Evolutionary conservation across 1,140 invertebrate genomes (phyloP).

Genomic region (Trichoplusia ni): DNA sequence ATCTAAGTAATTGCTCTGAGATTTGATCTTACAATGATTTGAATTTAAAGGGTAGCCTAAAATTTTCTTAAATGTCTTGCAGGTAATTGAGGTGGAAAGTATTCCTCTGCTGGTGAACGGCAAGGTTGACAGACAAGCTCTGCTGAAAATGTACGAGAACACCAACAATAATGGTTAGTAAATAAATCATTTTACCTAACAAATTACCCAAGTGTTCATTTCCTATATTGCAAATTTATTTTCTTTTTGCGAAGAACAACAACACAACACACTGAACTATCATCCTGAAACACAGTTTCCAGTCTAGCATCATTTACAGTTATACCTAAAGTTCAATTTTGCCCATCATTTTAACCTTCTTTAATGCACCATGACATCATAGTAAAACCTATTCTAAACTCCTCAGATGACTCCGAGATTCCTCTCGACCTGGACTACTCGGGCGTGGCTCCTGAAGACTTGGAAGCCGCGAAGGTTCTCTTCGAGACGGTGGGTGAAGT

Average conservation of each 20-base stretch:
- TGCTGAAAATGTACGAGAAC: constrained; percentile 88
- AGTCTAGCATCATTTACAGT: too few species aligned
- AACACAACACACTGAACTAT: too few species aligned
- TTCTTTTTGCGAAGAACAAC: too few species aligned
- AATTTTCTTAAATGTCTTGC: constrained; percentile 52
- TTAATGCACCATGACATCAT: too few species aligned
- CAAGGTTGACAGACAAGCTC: constrained; percentile 90
- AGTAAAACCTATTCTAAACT: constrained; percentile 32
- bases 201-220: too few species aligned
- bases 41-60: too few species aligned
- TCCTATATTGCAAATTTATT: too few species aligned
- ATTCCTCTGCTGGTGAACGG: constrained; percentile 92
- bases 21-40: too few species aligned
- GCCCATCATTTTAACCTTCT: too few species aligned
- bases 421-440: constrained; percentile 83
- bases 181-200: not conserved
- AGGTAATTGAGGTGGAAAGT: constrained; percentile 86
- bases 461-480: constrained; percentile 85
- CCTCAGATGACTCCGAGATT: constrained; percentile 77
- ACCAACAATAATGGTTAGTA: constrained; percentile 84
- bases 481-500: constrained; percentile 88
- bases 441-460: constrained; percentile 82
- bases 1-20: too few species aligned
- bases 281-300: too few species aligned
- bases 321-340: too few species aligned